phyloP scores from a whole-genome alignment of 2,888 invertebrate genomes.

The Blastobasis adustella region DNA sequence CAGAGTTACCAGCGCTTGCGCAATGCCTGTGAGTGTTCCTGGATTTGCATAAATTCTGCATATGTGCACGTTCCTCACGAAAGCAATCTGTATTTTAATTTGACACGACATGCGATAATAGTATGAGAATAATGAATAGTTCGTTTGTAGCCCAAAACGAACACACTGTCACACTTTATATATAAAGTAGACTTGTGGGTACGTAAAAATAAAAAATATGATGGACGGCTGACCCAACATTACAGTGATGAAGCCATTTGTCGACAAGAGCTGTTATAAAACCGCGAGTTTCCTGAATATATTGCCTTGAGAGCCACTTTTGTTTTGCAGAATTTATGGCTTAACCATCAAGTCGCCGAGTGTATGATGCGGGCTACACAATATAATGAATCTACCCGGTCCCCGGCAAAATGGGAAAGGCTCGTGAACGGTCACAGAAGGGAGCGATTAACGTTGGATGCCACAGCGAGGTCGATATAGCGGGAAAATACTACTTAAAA shows the following conservation, averaged over 20 bases:
- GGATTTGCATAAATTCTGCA: conserved; percentile 48
- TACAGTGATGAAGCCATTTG: conserved; percentile 39
- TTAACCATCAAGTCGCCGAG: conserved; percentile 26
- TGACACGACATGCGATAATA: too few species aligned
- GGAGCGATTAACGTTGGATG: conserved; percentile 10
- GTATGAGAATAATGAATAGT: too few species aligned
- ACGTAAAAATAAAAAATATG: background rate
- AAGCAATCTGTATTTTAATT: background rate
- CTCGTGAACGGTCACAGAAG: conserved; percentile 24
- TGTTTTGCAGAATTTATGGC: conserved; percentile 49
- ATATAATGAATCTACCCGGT: conserved; percentile 23
- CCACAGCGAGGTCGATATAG: conserved; percentile 17
- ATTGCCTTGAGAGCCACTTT: conserved; percentile 37
- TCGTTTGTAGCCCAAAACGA: too few species aligned
- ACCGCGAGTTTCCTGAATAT: conserved; percentile 49
- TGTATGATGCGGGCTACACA: conserved; percentile 38
- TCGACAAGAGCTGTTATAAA: conserved; percentile 34
- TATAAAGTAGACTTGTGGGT: too few species aligned
- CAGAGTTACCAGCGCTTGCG: conserved; percentile 55
- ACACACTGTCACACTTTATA: too few species aligned
- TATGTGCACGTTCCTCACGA: conserved; percentile 13
- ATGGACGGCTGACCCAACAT: conserved; percentile 16
- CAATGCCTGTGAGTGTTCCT: conserved; percentile 58
- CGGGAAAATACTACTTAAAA: conserved; percentile 24
- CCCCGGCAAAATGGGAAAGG: conserved; percentile 26